A percentile compares a stretch with the other conserved stretches of the same genome.
Evolutionary conservation across 2,797 vertebrate species (phyloP).

Genomic region (Triplophysa bombifrons): DNA sequence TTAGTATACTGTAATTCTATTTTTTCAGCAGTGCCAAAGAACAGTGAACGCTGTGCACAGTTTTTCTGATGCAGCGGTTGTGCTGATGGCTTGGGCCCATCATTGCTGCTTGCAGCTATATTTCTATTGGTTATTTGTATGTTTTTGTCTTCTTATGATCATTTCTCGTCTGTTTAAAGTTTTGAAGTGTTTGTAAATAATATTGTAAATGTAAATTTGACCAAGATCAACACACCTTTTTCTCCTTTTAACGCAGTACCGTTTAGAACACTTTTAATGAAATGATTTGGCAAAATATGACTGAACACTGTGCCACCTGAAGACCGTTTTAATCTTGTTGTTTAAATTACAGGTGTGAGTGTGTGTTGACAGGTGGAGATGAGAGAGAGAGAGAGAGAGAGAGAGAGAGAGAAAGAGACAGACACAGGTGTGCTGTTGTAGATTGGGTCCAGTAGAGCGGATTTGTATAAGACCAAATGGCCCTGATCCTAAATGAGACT

Average conservation of each 20-base stretch:
- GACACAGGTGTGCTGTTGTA: constrained; percentile 44
- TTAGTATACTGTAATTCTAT: too few species aligned
- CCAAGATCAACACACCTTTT: too few species aligned
- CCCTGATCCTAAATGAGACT: constrained; percentile 39
- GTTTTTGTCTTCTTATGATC: too few species aligned
- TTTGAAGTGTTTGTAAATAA: not conserved
- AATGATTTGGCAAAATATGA: not conserved
- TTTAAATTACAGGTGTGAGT: constrained; percentile 31
- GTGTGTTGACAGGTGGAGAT: constrained; percentile 18
- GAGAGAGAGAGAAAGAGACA: not conserved
- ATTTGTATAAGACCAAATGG: constrained; percentile 45
- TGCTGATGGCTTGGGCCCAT: too few species aligned
- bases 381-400: not conserved
- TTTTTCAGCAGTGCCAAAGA: too few species aligned
- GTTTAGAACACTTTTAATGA: not conserved
- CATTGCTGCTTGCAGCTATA: too few species aligned
- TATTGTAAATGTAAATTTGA: not conserved
- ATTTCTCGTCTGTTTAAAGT: too few species aligned
- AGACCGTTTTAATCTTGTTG: constrained; percentile 10
- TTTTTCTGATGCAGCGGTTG: too few species aligned
- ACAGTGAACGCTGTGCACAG: too few species aligned
- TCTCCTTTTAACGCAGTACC: not conserved
- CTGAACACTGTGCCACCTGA: not conserved
- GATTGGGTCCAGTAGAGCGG: constrained; percentile 44
- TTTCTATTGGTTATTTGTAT: too few species aligned